These are phyloP conservation scores for Tholera decimalis DNA, from an alignment of 2,888 invertebrate genomes.

Conservation along the genomic window DNA sequence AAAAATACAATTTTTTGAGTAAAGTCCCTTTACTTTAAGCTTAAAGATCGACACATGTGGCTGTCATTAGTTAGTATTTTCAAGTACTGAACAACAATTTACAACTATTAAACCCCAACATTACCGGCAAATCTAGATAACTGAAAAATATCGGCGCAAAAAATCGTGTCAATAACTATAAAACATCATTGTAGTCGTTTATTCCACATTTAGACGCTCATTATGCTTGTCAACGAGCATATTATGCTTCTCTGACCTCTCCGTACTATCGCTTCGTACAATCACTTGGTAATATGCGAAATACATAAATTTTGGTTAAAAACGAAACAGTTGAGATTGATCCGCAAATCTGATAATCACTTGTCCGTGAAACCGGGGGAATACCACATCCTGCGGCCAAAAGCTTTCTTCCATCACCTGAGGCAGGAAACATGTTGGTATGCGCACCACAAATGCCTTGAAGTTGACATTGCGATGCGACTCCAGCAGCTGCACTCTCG, in stretches of 20 bases:
- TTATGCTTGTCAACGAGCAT: constrained; percentile 49
- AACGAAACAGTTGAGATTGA: constrained; percentile 23
- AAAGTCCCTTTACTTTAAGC: too few relatives aligned
- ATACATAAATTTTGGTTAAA: constrained; percentile 61
- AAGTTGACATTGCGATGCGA: too few relatives aligned
- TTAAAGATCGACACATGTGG: too few relatives aligned
- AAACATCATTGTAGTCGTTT: constrained; percentile 36
- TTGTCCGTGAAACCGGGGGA: too few relatives aligned
- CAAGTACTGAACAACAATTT: not conserved
- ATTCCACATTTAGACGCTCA: constrained; percentile 53
- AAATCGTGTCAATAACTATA: constrained; percentile 37
- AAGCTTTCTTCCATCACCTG: too few relatives aligned
- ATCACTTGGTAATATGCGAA: constrained; percentile 37
- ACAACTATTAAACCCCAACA: constrained; percentile 5
- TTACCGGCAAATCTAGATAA: constrained; percentile 54
- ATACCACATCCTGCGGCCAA: too few relatives aligned
- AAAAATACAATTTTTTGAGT: too few relatives aligned
- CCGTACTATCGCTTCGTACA: constrained; percentile 38
- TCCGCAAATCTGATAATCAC: constrained; percentile 5
- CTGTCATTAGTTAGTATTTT: too few relatives aligned
- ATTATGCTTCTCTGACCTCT: constrained; percentile 59
- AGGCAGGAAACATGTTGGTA: too few relatives aligned
- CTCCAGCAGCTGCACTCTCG: too few relatives aligned
- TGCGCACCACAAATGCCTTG: too few relatives aligned
- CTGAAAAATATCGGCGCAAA: constrained; percentile 43